Percentiles rank a stretch among this genome's conserved stretches.
Evolutionary conservation across 2,113 vertebrate genomes (phyloP).

Genomic region (Eclectus roratus): DNA sequence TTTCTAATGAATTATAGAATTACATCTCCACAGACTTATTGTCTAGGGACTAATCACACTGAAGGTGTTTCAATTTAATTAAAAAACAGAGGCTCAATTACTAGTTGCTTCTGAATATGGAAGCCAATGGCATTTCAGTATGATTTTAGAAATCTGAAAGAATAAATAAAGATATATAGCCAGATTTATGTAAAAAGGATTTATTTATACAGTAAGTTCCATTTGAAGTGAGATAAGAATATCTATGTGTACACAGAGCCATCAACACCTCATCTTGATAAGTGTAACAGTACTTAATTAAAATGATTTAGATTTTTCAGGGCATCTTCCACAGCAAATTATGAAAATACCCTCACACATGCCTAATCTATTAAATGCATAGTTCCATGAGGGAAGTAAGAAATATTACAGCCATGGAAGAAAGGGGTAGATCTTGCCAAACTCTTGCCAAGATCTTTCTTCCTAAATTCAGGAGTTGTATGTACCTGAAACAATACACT

Average conservation of each 20-base stretch:
- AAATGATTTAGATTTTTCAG: background rate
- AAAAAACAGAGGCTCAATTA: background rate
- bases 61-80: background rate
- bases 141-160: background rate
- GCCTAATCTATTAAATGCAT: background rate
- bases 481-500: background rate
- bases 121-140: background rate
- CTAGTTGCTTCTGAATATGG: background rate
- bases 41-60: background rate
- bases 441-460: background rate
- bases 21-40: background rate
- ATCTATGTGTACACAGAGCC: background rate
- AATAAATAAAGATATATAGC: background rate
- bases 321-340: background rate
- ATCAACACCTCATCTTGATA: background rate
- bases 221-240: background rate
- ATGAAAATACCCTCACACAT: background rate
- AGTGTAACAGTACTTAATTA: background rate
- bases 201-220: background rate
- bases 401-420: background rate
- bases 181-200: background rate
- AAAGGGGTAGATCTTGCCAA: background rate
- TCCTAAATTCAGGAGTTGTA: background rate
- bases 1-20: background rate
- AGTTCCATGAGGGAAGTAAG: background rate